A percentile compares a stretch with the other conserved stretches of the same genome.
Evolutionary conservation across 2,113 vertebrate species (phyloP).

Genomic region (Lampris megalopsis): DNA sequence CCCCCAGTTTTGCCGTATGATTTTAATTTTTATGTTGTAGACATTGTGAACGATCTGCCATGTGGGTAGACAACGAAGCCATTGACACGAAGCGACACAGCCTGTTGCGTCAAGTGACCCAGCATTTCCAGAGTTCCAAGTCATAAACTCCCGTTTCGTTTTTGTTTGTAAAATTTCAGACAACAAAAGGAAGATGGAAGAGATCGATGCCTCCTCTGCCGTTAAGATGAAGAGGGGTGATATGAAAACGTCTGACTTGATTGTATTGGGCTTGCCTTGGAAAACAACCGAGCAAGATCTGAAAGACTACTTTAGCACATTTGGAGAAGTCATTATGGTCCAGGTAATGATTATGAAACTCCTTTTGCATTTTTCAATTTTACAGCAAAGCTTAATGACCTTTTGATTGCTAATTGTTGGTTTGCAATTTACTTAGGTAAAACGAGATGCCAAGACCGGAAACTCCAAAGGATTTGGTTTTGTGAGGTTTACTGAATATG

Average conservation of each 20-base stretch:
- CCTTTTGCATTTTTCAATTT: neutral
- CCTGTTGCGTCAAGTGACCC: neutral
- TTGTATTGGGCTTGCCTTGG: conserved; percentile 96
- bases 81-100: neutral
- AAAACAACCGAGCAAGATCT: conserved; percentile 98
- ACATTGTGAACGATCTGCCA: too few relatives aligned
- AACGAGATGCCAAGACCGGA: conserved; percentile 96
- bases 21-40: too few relatives aligned
- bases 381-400: too few relatives aligned
- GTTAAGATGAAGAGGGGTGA: conserved; percentile 98
- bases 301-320: conserved; percentile 97
- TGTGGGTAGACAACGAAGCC: too few relatives aligned
- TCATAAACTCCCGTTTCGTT: conserved; percentile 12
- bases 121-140: neutral
- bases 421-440: conserved; percentile 83
- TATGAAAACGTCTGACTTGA: conserved; percentile 97
- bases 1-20: too few relatives aligned
- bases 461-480: conserved; percentile 99
- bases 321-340: conserved; percentile 99
- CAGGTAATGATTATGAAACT: conserved; percentile 84
- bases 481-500: conserved; percentile 97
- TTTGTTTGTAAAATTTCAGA: conserved; percentile 75
- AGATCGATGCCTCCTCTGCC: conserved; percentile 95
- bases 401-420: neutral
- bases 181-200: conserved; percentile 99